Base-by-base conservation (phyloP, 2,888 invertebrate species). In the Lepidocyrtoides sp. region DNA sequence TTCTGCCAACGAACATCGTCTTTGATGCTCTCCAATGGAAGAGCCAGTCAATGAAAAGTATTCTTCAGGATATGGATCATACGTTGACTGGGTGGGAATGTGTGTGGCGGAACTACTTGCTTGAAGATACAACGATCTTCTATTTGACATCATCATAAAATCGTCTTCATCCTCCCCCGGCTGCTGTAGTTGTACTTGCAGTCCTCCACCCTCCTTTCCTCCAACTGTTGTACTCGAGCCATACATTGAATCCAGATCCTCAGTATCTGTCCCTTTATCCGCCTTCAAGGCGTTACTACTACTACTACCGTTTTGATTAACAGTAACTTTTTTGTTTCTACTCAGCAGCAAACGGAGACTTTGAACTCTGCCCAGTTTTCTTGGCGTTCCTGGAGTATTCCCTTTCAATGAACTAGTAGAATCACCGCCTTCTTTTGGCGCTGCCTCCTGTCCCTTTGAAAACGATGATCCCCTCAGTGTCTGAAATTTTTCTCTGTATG, bases 321-420 rank as follows among this genome's bases (percentile, higher is more conserved):
- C 94, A 48, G 92, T 32, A 0, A 17, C 3, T 29, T 94, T 7
- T 60, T 95, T 95, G 48, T 95, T 94, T 72, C 95, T 95, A 7
- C 95, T 95, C 93, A 96, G 96, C 60, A 96, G 94, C 94, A 96
- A 96, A 91, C 96, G 95, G 69, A 96, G 94, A 0, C 96, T 96
- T 94, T 96, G 96, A 17, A 96, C 96, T 51, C 96, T 95, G 8
- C 96, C 96, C 48, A 96, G 95, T 57, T 94, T 94, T 54, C 82
- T 72, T 5, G 57, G 48, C n/a, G 26, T 44, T 1, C 66, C 29
- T 7, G 77, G 8, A 3, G n/a, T 72, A 0, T 2, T 26, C 0
- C 12, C 29, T 57, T 17, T 57, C n/a, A n/a, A n/a, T 14, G 51
- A n/a, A 41, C 41, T 51, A n/a, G 5, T n/a, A 2, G 12, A 5